A percentile compares a stretch with the other conserved stretches of the same genome.
Conservation (phyloP, 2,113 vertebrate genomes). For the Coptodon rendalli region DNA sequence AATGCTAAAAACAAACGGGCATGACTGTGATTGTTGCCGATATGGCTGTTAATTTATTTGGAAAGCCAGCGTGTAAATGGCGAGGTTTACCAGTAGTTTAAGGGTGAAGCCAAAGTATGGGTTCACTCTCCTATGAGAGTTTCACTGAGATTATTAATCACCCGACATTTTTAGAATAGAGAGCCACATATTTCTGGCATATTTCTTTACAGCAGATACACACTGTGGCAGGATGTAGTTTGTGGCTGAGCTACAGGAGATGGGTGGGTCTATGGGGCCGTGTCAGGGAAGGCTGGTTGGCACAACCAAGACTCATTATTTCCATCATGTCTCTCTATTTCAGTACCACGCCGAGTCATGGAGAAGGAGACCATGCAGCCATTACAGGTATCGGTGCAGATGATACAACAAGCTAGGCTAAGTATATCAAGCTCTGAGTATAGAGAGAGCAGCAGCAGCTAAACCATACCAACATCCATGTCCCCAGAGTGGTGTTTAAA, state of each 20-base stretch:
- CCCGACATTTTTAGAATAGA: too few species aligned
- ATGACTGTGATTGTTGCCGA: too few species aligned
- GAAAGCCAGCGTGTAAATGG: too few species aligned
- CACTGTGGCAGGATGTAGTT: too few species aligned
- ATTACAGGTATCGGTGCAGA: not conserved
- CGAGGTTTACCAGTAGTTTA: too few species aligned
- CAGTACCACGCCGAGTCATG: not conserved
- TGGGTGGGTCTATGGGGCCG: not conserved
- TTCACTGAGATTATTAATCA: too few species aligned
- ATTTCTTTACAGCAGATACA: too few species aligned
- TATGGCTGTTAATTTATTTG: too few species aligned
- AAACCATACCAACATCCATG: not conserved
- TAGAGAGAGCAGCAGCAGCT: not conserved
- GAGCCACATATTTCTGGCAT: too few species aligned
- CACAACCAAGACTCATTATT: not conserved
- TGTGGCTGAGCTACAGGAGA: not conserved
- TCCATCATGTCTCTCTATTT: not conserved
- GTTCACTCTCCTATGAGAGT: too few species aligned
- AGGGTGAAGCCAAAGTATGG: too few species aligned
- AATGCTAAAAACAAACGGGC: too few species aligned
- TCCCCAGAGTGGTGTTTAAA: rapidly evolving
- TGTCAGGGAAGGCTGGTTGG: not conserved
- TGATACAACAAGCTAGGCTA: not conserved
- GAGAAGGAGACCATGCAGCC: rapidly evolving
- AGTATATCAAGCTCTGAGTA: not conserved